Evolutionary conservation across 2,888 invertebrate species (phyloP), one percentile per base, ranked within the genome.

Genomic region (Chrysodeixis includens): DNA sequence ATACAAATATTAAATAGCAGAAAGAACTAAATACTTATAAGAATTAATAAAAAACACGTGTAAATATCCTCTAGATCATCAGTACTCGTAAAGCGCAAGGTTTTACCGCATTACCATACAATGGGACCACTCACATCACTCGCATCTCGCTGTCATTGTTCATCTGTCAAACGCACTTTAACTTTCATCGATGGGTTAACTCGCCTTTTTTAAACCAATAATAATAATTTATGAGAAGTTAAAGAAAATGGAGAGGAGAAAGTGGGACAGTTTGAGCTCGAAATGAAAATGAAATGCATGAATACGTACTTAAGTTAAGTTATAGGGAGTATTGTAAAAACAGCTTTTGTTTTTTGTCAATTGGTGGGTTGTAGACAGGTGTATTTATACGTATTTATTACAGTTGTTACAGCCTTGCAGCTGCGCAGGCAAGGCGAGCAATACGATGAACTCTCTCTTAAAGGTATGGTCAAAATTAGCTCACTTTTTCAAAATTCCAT

Each of bases 101-200:
- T 74, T 61, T 63, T 62, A 72, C 74, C 55, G 65, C 73, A 87
- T 87, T 86, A 85, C 69, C 87, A 86, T 58, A 64, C 76, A 63
- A 71, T 62, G 60, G 60, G 3, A 26, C n/a, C 26, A 26, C 26
- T 4, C 26, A 6, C 26, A 56, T 40, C 69, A 61, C 62, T 63
- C 57, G 62, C 60, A 73, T 68, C 69, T 71, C 76, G 60, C 57
- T 63, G 57, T 68, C 74, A 75, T 83, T 83, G 83, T 83, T 79
- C 55, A 78, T 70, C 60, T 56, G 71, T 75, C 82, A 68, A 73
- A 71, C 55, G 22, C 68, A 44, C 60, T 73, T 69, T 63, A 59
- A 60, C 69, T 81, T 63, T 66, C 74, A 67, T 74, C 78, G 56
- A 62, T 46, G 51, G 62, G 44, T 40, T 40, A n/a, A 22, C 30